Base-by-base conservation (phyloP, 2,797 vertebrate genomes). In the Rhinoraja longicauda region DNA sequence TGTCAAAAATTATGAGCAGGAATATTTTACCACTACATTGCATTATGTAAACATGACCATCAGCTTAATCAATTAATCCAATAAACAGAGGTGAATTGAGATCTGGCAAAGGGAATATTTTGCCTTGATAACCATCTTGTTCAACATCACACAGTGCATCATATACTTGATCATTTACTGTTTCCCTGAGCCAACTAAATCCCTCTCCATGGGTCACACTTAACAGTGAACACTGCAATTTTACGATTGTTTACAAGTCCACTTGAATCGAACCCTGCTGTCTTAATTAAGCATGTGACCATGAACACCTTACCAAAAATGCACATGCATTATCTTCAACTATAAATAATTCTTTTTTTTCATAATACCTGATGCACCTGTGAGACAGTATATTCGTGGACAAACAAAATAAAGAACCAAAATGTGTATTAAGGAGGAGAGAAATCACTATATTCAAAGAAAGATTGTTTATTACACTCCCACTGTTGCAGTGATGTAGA, bases 391-490 rank as follows among this genome's bases (percentile, higher is more conserved):
- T 53, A 92, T 57, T 92, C 39, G 15, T 9, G 24, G 15, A 73
- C 13, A 12, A 21, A 19, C 19, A 73, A 75, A 75, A 13, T 17
- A 21, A 92, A 53, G 39, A 39, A 62, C 39, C 21, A 10, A 92
- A 57, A 70, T 94, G 79, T 93, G 90, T 94, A 93, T 94, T 96
- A 95, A 96, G 94, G 93, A 93, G 95, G 86, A 95, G 94, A 96
- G 95, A 94, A 95, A 95, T 95, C 93, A 93, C 93, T 94, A 95
- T 95, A 90, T 95, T 95, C 95, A 93, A 93, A 93, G 95, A 94
- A n/a, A 93, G 93, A 95, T 96, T 96, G 95, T 97, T 96, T 96
- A 96, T 96, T 96, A 94, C 90, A 94, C 93, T 95, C 93, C 94
- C 93, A 92, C 0, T 0, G 91, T 86, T 94, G 76, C 93, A 93